Evolutionary conservation across 2,113 vertebrate genomes (phyloP).

Genomic region (Nibea coibor): DNA sequence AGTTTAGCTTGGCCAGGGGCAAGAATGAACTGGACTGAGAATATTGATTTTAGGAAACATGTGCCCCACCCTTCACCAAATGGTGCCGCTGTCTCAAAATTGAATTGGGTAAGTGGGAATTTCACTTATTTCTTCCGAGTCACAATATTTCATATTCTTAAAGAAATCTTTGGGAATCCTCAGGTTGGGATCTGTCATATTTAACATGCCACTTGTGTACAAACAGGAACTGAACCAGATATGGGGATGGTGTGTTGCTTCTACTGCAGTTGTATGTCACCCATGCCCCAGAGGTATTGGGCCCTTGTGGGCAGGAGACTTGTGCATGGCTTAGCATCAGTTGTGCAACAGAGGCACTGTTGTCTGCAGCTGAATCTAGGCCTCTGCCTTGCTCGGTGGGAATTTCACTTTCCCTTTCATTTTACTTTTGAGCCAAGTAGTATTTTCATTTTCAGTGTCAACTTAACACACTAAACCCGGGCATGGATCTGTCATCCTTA

Average conservation of each 20-base stretch:
- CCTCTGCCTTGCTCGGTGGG: background rate
- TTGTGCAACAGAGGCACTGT: background rate
- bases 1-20: background rate
- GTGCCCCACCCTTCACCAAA: background rate
- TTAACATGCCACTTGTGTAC: slow-evolving; percentile 3
- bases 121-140: background rate
- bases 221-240: no score
- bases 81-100: background rate
- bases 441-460: background rate
- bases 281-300: no score
- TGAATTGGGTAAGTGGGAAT: background rate
- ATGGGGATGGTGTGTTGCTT: no score
- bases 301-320: no score
- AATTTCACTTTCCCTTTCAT: background rate
- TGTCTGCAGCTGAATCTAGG: background rate
- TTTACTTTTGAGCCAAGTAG: no score
- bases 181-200: background rate
- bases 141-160: background rate
- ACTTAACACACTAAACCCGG: background rate
- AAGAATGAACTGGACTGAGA: background rate
- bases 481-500: background rate
- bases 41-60: background rate
- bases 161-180: background rate
- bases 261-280: no score
- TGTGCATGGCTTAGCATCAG: background rate